phyloP scores from a whole-genome alignment of 2,113 vertebrate species.

The Pardalotus punctatus region DNA sequence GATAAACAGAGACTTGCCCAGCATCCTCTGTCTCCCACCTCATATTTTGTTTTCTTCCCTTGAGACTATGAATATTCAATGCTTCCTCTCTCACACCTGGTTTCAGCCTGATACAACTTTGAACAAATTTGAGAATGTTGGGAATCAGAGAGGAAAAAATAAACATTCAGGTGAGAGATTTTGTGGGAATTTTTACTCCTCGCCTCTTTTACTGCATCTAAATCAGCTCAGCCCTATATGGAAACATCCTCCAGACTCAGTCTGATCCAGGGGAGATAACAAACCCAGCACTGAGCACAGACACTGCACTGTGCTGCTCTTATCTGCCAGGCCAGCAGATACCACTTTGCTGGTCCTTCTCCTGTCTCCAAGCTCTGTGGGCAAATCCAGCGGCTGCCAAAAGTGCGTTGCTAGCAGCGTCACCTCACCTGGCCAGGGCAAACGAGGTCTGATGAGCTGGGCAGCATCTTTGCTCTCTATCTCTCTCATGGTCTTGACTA shows the following conservation, averaged over 20 bases:
- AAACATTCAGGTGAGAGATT: background rate
- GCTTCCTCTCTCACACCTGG: background rate
- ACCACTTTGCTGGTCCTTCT: background rate
- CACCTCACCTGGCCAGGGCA: background rate
- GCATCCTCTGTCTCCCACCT: background rate
- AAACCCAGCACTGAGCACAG: accelerated
- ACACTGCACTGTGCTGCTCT: accelerated
- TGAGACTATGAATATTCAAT: background rate
- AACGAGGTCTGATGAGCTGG: background rate
- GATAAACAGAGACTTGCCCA: background rate
- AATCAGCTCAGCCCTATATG: background rate
- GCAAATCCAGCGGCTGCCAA: background rate
- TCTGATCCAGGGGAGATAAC: background rate
- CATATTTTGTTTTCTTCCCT: background rate
- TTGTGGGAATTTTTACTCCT: background rate
- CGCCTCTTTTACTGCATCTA: background rate
- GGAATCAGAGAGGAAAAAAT: background rate
- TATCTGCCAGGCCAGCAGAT: background rate
- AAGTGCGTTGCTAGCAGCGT: background rate
- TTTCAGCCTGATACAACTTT: background rate
- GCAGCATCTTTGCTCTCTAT: background rate
- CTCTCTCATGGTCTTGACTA: background rate
- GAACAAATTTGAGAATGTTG: background rate
- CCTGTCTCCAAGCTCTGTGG: background rate
- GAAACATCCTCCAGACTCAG: background rate